These are phyloP conservation scores for Metopia argyrocephala DNA, from an alignment of 2,888 invertebrate genomes.

Conservation along the genomic window DNA sequence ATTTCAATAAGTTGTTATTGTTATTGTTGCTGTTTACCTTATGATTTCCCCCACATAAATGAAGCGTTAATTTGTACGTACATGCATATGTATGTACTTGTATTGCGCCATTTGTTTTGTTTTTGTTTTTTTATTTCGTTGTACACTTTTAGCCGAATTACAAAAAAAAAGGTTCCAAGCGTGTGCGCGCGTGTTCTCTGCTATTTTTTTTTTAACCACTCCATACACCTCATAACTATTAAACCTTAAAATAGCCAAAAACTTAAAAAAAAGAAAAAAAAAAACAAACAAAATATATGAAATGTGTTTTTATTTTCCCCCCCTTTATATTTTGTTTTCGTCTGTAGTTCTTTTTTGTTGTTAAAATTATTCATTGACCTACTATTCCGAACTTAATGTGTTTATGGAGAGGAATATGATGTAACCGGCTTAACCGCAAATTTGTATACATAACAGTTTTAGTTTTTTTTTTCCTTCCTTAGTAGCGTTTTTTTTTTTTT, in stretches of 20 bases:
- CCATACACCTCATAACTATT: conserved; percentile 27
- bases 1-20: too few relatives aligned
- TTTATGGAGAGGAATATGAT: conserved; percentile 61
- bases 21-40: too few relatives aligned
- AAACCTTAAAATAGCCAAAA: conserved; percentile 55
- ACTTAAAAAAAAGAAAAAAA: too few relatives aligned
- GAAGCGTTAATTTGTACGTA: neutral
- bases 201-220: neutral
- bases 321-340: conserved; percentile 19
- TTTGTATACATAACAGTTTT: conserved; percentile 61
- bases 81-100: conserved; percentile 14
- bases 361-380: conserved; percentile 67
- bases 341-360: conserved; percentile 14
- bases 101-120: conserved; percentile 36
- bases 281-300: conserved; percentile 32
- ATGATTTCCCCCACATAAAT: too few relatives aligned
- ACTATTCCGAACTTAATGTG: conserved; percentile 64
- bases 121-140: conserved; percentile 6
- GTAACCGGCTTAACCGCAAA: conserved; percentile 67
- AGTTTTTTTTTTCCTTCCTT: conserved; percentile 27
- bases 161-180: conserved; percentile 31
- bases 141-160: conserved; percentile 21
- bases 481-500: too few relatives aligned
- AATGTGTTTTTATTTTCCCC: conserved; percentile 19
- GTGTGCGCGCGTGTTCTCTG: conserved; percentile 54